phyloP scores from a whole-genome alignment of 2,113 vertebrate species.

The Odocoileus virginianus region DNA sequence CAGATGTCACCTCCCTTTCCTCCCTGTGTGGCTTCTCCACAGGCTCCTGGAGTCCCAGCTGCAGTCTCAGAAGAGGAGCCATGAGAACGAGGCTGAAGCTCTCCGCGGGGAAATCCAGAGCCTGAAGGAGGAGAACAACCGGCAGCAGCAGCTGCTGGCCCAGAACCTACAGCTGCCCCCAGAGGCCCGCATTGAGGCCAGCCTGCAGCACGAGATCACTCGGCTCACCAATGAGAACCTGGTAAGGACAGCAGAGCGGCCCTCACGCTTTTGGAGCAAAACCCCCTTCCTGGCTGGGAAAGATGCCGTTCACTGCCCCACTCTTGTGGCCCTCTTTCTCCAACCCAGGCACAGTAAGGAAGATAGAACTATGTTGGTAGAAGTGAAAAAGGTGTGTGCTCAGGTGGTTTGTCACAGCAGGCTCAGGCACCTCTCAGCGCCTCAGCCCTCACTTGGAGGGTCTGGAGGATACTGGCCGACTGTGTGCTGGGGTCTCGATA shows the following conservation, averaged over 20 bases:
- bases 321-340: neutral
- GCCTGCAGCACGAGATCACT: slow-evolving; percentile 98
- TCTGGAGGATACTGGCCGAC: neutral
- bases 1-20: neutral
- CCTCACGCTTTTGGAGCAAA: neutral
- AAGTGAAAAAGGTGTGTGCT: neutral
- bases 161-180: slow-evolving; percentile 98
- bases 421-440: neutral
- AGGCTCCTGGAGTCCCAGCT: slow-evolving; percentile 96
- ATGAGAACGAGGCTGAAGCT: slow-evolving; percentile 90
- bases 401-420: neutral
- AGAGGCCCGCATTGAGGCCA: slow-evolving; percentile 96
- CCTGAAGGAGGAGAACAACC: slow-evolving; percentile 96
- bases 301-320: neutral
- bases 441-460: neutral
- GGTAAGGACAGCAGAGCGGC: slow-evolving; percentile 78
- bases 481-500: neutral
- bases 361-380: neutral
- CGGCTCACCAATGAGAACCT: slow-evolving; percentile 97
- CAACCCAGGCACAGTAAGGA: neutral
- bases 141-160: slow-evolving; percentile 96
- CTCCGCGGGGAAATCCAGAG: slow-evolving; percentile 94
- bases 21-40: slow-evolving; percentile 31
- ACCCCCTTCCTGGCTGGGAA: neutral
- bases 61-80: slow-evolving; percentile 91